Evolutionary conservation across 1,140 invertebrate species (phyloP).

Genomic region (Lucilia sericata): DNA sequence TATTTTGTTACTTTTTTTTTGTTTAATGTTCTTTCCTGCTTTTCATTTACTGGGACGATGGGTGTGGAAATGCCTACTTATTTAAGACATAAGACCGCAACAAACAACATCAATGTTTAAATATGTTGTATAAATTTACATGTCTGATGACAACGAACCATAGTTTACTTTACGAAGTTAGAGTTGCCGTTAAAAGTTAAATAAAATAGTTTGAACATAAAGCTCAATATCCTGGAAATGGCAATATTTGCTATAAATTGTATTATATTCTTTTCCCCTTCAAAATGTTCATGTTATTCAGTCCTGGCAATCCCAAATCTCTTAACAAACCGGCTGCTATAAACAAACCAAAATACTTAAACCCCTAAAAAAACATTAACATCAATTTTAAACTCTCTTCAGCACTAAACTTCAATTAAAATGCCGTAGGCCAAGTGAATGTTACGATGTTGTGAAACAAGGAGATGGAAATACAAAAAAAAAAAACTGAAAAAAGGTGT

Average conservation of each 20-base stretch:
- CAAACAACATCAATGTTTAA: conserved; percentile 27
- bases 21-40: neutral
- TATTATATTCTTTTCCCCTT: too few species aligned
- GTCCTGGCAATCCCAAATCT: neutral
- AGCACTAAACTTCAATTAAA: conserved; percentile 40
- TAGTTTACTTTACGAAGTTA: neutral
- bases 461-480: conserved; percentile 8
- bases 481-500: conserved; percentile 26
- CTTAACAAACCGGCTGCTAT: neutral
- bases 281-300: too few species aligned
- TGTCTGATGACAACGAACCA: conserved; percentile 3
- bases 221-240: neutral
- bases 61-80: conserved; percentile 15
- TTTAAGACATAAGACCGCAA: conserved; percentile 1
- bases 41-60: neutral
- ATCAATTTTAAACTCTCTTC: conserved; percentile 19
- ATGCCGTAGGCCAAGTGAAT: conserved; percentile 36
- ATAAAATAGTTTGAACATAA: neutral
- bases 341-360: neutral
- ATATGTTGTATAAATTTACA: conserved; percentile 21
- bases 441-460: conserved; percentile 21
- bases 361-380: conserved; percentile 14
- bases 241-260: neutral
- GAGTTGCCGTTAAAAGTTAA: neutral
- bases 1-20: neutral